Conservation (phyloP, 1,140 invertebrate species). For the Acromyrmex charruanus region DNA sequence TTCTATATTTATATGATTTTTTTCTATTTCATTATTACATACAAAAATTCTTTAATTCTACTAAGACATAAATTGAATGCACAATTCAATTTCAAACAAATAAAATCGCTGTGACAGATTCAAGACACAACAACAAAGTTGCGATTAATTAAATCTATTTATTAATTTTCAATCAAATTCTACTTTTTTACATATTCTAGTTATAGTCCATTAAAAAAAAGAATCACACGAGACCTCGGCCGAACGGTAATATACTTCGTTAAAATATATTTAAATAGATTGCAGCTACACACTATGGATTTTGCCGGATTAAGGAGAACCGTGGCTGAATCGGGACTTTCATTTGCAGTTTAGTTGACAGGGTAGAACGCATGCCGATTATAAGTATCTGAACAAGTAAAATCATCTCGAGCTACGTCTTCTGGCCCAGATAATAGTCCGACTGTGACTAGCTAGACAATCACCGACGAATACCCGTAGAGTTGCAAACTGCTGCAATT, state of each 20-base stretch:
- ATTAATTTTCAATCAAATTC: constrained; percentile 12
- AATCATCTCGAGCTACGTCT: constrained; percentile 79
- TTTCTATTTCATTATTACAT: not conserved
- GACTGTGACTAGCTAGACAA: constrained; percentile 78
- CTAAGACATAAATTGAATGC: not conserved
- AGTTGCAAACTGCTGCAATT: constrained; percentile 69
- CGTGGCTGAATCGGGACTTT: constrained; percentile 67
- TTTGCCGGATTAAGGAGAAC: constrained; percentile 13
- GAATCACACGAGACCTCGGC: not conserved
- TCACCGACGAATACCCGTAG: constrained; percentile 19
- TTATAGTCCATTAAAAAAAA: not conserved
- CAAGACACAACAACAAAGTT: not conserved
- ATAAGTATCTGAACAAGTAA: constrained; percentile 78
- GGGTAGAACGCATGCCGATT: constrained; percentile 44
- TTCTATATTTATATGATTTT: not conserved
- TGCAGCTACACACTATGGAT: not conserved
- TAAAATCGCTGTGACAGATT: not conserved
- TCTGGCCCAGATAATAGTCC: constrained; percentile 80
- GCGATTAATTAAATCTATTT: not conserved
- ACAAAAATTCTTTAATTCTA: not conserved
- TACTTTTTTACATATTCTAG: not conserved
- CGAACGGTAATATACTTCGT: not conserved
- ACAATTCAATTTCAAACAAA: not conserved
- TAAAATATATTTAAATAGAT: not conserved
- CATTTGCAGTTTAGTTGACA: constrained; percentile 75